Evolutionary conservation across 2,797 vertebrate species (phyloP).

Genomic region (Hydrolagus colliei): DNA sequence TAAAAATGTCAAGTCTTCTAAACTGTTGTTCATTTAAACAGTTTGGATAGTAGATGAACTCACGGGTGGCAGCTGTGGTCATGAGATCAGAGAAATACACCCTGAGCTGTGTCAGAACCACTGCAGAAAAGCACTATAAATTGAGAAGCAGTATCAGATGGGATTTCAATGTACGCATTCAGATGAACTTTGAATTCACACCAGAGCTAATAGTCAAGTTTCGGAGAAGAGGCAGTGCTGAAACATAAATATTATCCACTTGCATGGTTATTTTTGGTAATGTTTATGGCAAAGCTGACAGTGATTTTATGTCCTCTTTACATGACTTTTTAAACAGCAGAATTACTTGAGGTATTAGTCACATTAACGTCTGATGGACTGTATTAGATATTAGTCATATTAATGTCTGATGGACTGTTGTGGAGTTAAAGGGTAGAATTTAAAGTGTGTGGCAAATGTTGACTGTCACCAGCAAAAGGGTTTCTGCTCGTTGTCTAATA

Average conservation of each 20-base stretch:
- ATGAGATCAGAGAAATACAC: background rate
- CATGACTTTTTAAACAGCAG: conserved; percentile 57
- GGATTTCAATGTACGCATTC: background rate
- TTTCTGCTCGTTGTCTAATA: conserved; percentile 37
- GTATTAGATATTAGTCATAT: conserved; percentile 57
- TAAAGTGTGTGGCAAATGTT: conserved; percentile 49
- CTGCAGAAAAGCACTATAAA: background rate
- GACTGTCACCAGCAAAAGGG: conserved; percentile 32
- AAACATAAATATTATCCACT: conserved; percentile 57
- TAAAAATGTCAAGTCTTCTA: background rate
- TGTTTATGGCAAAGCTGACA: conserved; percentile 70
- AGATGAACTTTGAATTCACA: conserved; percentile 42
- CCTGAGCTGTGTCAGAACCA: background rate
- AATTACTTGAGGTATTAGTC: conserved; percentile 59
- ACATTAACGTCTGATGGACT: conserved; percentile 64
- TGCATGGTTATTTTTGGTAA: conserved; percentile 54
- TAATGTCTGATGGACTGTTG: conserved; percentile 61
- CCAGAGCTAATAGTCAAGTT: conserved; percentile 49
- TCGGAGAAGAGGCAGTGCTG: conserved; percentile 53
- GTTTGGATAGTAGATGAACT: background rate
- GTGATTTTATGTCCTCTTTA: conserved; percentile 59
- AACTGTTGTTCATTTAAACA: background rate
- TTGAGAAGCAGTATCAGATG: background rate
- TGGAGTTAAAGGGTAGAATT: conserved; percentile 55
- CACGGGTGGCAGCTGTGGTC: background rate